A percentile compares a stretch with the other conserved stretches of the same genome.
These are phyloP conservation scores for Microtus oregoni DNA, from an alignment of 2,113 vertebrate species.

Conservation along the genomic window DNA sequence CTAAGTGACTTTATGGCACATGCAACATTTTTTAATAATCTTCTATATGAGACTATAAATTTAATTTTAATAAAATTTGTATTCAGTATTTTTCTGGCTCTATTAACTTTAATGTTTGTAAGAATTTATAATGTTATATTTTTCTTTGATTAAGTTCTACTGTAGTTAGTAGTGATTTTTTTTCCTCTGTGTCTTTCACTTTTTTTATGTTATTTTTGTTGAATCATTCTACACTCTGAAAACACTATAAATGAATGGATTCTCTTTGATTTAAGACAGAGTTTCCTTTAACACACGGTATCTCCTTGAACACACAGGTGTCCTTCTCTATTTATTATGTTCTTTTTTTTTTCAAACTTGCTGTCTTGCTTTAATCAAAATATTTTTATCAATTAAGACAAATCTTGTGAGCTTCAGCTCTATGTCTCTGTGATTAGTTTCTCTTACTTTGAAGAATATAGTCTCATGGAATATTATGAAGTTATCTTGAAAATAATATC, in stretches of 20 bases:
- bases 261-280: neutral
- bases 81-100: neutral
- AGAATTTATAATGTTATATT: neutral
- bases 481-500: neutral
- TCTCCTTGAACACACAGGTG: neutral
- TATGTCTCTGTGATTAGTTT: neutral
- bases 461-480: neutral
- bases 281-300: neutral
- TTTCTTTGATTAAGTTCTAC: neutral
- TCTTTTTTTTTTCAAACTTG: neutral
- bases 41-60: neutral
- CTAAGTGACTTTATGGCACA: neutral
- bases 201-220: neutral
- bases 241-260: neutral
- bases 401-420: neutral
- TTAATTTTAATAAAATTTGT: neutral
- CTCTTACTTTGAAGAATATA: neutral
- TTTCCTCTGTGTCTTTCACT: neutral
- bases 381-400: neutral
- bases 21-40: neutral
- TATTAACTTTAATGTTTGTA: neutral
- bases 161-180: neutral
- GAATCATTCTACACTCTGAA: neutral
- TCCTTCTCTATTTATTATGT: neutral
- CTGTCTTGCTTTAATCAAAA: neutral